Evolutionary conservation across 2,888 invertebrate genomes (phyloP).

Genomic region (Drosophila ustulata): DNA sequence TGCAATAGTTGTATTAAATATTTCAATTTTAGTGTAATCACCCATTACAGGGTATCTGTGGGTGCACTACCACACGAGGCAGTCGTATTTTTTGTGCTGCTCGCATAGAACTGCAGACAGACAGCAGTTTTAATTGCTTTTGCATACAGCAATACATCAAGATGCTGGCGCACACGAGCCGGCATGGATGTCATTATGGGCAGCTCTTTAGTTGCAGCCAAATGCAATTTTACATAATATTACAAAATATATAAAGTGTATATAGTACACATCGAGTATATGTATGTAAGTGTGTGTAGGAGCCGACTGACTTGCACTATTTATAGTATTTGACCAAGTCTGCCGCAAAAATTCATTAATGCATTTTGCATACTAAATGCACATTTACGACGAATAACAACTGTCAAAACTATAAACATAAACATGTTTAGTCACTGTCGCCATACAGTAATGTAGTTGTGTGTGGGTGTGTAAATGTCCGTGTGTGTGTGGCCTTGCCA

Average conservation of each 20-base stretch:
- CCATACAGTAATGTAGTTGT: constrained; percentile 61
- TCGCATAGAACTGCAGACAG: constrained; percentile 58
- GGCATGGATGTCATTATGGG: constrained; percentile 70
- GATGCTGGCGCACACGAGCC: constrained; percentile 63
- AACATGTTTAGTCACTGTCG: constrained; percentile 58
- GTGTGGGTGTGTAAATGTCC: constrained; percentile 5
- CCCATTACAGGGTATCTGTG: constrained; percentile 14
- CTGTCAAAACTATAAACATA: constrained; percentile 61
- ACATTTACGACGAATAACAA: constrained; percentile 24
- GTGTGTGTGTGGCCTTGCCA: constrained; percentile 67
- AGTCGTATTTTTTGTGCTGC: constrained; percentile 10
- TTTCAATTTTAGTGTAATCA: not conserved
- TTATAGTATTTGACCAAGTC: constrained; percentile 69
- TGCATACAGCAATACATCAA: constrained; percentile 80
- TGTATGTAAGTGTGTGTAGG: constrained; percentile 29
- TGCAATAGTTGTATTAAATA: no score
- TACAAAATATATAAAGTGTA: constrained; percentile 31
- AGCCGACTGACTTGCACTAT: constrained; percentile 76
- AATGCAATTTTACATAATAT: constrained; percentile 73
- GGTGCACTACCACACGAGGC: not conserved
- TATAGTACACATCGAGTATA: constrained; percentile 13
- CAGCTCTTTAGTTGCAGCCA: constrained; percentile 67
- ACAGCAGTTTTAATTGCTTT: constrained; percentile 80
- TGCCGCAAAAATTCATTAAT: constrained; percentile 58
- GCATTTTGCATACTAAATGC: constrained; percentile 55